Evolutionary conservation across 2,888 invertebrate genomes (phyloP), one percentile per base, ranked within the genome.

Genomic region (Mimas tiliae): DNA sequence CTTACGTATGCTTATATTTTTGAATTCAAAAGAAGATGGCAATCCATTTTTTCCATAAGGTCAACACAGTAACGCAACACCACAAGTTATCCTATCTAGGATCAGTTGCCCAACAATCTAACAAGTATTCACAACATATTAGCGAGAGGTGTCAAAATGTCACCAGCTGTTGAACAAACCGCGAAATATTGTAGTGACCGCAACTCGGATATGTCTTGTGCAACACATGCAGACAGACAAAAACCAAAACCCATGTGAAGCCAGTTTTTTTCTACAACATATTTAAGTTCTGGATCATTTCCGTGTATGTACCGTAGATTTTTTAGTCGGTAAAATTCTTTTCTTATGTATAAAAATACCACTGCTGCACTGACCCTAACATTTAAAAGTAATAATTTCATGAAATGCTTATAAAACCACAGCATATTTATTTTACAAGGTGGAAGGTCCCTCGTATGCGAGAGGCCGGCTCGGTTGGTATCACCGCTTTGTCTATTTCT

Each of bases 101-200:
- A 3, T 14, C 8, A 38, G 38, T 55, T 55, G 34, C 16, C 34
- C 16, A 55, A 55, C 55, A 16, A 19, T 16, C 21, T 38, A 9
- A 55, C 53, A 55, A 16, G 19, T 19, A 42, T 38, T 42, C 58
- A 58, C 58, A 58, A 58, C 42, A 58, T 38, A 42, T 42, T 58
- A 58, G 19, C 58, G 58, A 42, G n/a, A n/a, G 42, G 58, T 58
- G 58, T 58, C 58, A 58, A 58, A 58, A 58, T 58, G 42, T 42
- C 58, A 58, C 58, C 12, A 4, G 38, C 14, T 4, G 33, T 12
- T 14, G 11, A 1, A 38, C 42, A 58, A 58, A 58, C 58, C 58
- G 42, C 42, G 42, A 42, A 38, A 58, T 58, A 58, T 34, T 19
- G 42, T 48, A 48, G 50, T 19, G 16, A 50, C 50, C 42, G 12